phyloP scores from a whole-genome alignment of 64 coral and sea anemone species.

The Trachythela sp. region DNA sequence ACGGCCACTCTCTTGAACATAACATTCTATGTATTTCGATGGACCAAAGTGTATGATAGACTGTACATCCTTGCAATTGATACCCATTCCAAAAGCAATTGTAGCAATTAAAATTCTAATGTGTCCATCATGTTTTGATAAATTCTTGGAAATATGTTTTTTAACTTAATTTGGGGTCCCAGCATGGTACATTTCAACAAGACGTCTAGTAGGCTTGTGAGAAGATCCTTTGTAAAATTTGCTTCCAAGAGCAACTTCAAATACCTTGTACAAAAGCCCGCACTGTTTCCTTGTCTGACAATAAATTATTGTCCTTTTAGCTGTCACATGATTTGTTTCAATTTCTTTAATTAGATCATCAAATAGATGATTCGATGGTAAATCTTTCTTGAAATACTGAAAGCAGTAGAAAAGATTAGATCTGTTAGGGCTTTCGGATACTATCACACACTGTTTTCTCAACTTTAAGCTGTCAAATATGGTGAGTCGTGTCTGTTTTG shows the following conservation, averaged over 20 bases:
- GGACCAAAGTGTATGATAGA: conserved; percentile 5
- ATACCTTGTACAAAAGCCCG: conserved; percentile 3
- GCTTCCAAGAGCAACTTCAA: conserved; percentile 20
- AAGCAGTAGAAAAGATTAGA: conserved; percentile 18
- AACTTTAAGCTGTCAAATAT: background rate
- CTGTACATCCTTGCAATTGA: conserved; percentile 4
- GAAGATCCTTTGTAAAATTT: conserved; percentile 18
- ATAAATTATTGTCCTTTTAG: background rate
- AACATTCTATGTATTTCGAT: background rate
- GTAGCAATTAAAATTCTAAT: conserved; percentile 2
- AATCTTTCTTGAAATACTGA: background rate
- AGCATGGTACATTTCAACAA: conserved; percentile 24
- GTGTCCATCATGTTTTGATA: background rate
- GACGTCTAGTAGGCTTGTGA: background rate
- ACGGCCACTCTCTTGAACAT: conserved; percentile 12
- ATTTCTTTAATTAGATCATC: background rate
- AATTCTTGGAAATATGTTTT: conserved; percentile 12
- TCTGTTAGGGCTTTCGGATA: background rate
- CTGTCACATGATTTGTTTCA: background rate
- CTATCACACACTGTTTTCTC: background rate
- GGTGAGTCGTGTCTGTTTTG: background rate
- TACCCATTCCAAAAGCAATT: background rate
- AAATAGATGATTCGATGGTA: background rate
- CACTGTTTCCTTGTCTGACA: conserved; percentile 16
- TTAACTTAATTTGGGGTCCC: background rate